Evolutionary conservation across 2,888 invertebrate genomes (phyloP).

Genomic region (Minunthozetes semirufus): DNA sequence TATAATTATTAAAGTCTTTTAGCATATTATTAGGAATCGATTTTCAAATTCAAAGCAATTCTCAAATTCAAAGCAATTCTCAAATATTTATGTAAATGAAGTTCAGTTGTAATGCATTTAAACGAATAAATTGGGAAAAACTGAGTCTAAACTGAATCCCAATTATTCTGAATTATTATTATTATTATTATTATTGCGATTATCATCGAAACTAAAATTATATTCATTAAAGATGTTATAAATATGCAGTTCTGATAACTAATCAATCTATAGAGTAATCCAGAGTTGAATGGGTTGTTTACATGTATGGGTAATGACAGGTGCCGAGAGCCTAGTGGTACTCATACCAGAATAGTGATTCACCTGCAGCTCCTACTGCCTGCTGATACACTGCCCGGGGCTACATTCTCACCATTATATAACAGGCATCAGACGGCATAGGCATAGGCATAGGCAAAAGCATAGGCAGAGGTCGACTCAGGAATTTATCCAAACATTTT

Average conservation of each 20-base stretch:
- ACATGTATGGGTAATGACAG: slow-evolving; percentile 33
- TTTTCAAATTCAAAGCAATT: not conserved
- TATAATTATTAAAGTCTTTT: not conserved
- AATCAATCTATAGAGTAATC: slow-evolving; percentile 14
- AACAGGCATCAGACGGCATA: not conserved
- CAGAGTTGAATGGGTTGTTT: slow-evolving; percentile 25
- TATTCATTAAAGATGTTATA: slow-evolving; percentile 19
- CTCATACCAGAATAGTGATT: slow-evolving; percentile 30
- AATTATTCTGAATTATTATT: slow-evolving; percentile 5
- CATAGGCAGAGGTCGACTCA: slow-evolving; percentile 7
- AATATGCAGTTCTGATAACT: slow-evolving; percentile 28
- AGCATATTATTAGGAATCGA: not conserved
- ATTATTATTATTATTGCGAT: slow-evolving; percentile 19
- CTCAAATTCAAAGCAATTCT: not conserved
- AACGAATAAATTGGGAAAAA: slow-evolving; percentile 17
- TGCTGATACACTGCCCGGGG: slow-evolving; percentile 30
- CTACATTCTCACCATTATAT: slow-evolving; percentile 29
- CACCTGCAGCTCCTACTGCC: slow-evolving; percentile 33
- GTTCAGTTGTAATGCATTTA: not conserved
- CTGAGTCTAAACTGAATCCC: slow-evolving; percentile 17
- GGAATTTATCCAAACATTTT: slow-evolving; percentile 23
- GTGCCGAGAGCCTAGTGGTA: slow-evolving; percentile 31
- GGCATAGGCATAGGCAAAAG: too few relatives aligned
- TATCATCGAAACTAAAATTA: slow-evolving; percentile 31
- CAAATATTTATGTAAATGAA: slow-evolving; percentile 23